Percentiles rank a stretch among this genome's conserved stretches.
These are phyloP conservation scores for Florisuga fusca DNA, from an alignment of 2,797 vertebrate species.

Conservation along the genomic window DNA sequence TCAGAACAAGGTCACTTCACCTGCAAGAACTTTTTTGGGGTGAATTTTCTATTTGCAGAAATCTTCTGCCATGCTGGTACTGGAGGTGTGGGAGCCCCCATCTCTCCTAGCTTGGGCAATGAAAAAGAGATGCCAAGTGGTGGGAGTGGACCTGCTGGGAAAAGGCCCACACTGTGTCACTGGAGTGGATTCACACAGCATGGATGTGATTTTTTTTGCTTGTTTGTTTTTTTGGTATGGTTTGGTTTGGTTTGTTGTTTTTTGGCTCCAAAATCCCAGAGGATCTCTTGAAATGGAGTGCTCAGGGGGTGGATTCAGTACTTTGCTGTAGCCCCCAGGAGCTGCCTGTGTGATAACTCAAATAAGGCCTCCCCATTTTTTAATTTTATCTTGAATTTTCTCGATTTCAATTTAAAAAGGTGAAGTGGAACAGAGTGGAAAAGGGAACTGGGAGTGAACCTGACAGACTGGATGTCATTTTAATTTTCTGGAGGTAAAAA, in stretches of 20 bases:
- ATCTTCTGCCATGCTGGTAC: rapidly evolving
- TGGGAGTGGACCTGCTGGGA: background rate
- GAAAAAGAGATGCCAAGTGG: rapidly evolving
- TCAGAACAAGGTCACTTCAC: background rate
- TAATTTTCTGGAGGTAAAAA: background rate
- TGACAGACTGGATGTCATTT: rapidly evolving
- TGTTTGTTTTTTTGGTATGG: no score
- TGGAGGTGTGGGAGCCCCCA: rapidly evolving
- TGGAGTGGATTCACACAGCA: no score
- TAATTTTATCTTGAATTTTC: background rate
- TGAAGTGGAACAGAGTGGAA: background rate
- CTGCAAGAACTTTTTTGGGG: background rate
- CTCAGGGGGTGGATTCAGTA: background rate
- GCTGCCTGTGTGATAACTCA: rapidly evolving
- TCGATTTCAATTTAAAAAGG: rapidly evolving
- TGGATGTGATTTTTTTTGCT: background rate
- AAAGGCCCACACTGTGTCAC: rapidly evolving
- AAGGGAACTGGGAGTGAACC: background rate
- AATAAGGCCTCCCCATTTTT: background rate
- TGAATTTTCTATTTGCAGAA: background rate
- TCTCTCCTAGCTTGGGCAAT: rapidly evolving
- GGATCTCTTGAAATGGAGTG: background rate
- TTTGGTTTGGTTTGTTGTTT: no score
- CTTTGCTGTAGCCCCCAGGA: background rate
- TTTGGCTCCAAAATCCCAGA: background rate